Base-by-base conservation (phyloP, 2,797 vertebrate genomes). In the Enteromius anoplus region DNA sequence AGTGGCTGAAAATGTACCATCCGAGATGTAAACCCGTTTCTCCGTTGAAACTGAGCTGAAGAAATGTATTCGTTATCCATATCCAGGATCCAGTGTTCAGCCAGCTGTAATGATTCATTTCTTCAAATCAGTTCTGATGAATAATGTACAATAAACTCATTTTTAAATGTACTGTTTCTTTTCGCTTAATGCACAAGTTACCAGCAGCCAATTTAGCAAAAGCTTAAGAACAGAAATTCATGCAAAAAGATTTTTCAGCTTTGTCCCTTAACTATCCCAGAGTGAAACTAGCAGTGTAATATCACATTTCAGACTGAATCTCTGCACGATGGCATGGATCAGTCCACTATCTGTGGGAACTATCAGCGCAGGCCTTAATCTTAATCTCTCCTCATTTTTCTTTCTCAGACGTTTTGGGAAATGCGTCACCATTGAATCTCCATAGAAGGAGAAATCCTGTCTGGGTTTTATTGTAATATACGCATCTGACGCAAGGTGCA, bases 401-500 rank as follows among this genome's bases (percentile, higher is more conserved):
- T 10, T 34, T 77, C 45, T 45, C 37, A 64, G 58, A 64, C 3
- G 15, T 45, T 60, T 66, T 47, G 45, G 60, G 7, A 68, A 55
- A 45, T 69, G 34, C 68, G 69, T 14, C 34, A 76, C 49, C 62
- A n/a, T n/a, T 58, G 62, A 68, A 45, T 58, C 49, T 58, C 72
- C 73, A 75, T 58, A 75, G 64, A 82, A 66, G 80, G 80, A 55
- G 47, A 82, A 58, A 76, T 45, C 49, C 17, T n/a, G 45, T 45
- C 49, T 68, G 47, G 45, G 34, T 82, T 82, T 66, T 29, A 82
- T 75, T 69, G 42, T 45, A 82, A 42, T 68, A 65, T 75, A 75
- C 19, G 49, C 71, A 58, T 66, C 72, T 76, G 49, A 32, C 19
- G 21, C 81, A 73, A 73, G 64, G 55, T 81, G 80, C 29, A 68